Percentiles rank a stretch among this genome's conserved stretches.
Evolutionary conservation across 1,140 invertebrate genomes (phyloP).

Genomic region (Homalodisca vitripennis): DNA sequence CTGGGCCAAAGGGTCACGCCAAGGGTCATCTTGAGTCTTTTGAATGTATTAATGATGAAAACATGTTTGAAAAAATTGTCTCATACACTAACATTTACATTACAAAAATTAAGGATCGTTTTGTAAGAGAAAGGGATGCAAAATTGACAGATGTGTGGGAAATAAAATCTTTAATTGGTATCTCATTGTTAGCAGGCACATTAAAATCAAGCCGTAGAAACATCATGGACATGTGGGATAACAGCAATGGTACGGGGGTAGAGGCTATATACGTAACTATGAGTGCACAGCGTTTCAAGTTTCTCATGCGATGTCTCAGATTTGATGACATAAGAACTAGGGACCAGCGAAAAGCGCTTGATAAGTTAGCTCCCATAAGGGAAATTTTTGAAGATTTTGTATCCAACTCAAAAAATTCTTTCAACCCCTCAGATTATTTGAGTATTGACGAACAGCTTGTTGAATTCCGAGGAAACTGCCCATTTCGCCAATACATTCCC

Average conservation of each 20-base stretch:
- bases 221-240: background rate
- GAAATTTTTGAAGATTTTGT: conserved; percentile 16
- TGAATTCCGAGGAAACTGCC: background rate
- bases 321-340: conserved; percentile 10
- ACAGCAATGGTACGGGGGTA: background rate
- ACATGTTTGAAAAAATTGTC: background rate
- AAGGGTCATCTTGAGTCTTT: background rate
- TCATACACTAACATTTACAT: conserved; percentile 11
- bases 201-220: background rate
- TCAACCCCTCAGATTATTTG: conserved; percentile 1
- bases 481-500: background rate
- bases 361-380: conserved; percentile 13
- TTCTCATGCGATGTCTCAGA: conserved; percentile 7
- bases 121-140: conserved; percentile 6
- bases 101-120: conserved; percentile 4
- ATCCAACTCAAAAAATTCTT: background rate
- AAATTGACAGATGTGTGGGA: background rate
- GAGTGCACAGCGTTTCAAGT: background rate
- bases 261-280: conserved; percentile 50
- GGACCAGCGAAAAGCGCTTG: background rate
- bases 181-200: background rate
- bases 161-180: conserved; percentile 11
- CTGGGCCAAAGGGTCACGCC: background rate
- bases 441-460: conserved; percentile 20
- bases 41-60: background rate